Percentiles rank a stretch among this genome's conserved stretches.
Evolutionary conservation across 37 sponge, comb jelly and placozoan genomes (phyloP).

Genomic region (Beroe ovata): DNA sequence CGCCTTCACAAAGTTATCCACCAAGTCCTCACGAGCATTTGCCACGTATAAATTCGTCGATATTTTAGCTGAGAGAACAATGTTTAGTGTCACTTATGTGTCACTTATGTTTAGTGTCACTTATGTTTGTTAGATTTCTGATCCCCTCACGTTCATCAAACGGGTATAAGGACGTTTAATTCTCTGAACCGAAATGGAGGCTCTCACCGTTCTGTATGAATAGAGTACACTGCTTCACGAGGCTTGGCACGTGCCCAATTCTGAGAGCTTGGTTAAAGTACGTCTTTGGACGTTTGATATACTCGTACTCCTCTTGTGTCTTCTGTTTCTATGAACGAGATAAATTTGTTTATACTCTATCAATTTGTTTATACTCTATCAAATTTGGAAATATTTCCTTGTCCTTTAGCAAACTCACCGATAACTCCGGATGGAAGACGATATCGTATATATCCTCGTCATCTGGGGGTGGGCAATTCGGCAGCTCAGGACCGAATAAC

Average conservation of each 20-base stretch:
- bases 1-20: conserved; percentile 61
- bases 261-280: conserved; percentile 62
- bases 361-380: no score
- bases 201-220: neutral
- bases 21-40: conserved; percentile 35
- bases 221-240: conserved; percentile 21
- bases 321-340: conserved; percentile 41
- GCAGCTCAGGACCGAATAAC: conserved; percentile 48
- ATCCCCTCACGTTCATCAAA: no score
- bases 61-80: neutral
- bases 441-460: conserved; percentile 63
- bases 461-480: conserved; percentile 51
- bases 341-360: no score
- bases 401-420: conserved; percentile 1
- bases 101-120: no score
- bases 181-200: no score
- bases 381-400: no score
- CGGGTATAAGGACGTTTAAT: no score
- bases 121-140: no score
- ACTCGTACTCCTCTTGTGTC: conserved; percentile 65
- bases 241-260: conserved; percentile 55
- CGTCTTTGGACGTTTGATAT: conserved; percentile 61
- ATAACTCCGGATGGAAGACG: conserved; percentile 34
- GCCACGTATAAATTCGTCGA: conserved; percentile 32
- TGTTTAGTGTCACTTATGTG: no score